Evolutionary conservation across 2,797 vertebrate genomes (phyloP), one percentile per base, ranked within the genome.

Genomic region (Mus spretus): DNA sequence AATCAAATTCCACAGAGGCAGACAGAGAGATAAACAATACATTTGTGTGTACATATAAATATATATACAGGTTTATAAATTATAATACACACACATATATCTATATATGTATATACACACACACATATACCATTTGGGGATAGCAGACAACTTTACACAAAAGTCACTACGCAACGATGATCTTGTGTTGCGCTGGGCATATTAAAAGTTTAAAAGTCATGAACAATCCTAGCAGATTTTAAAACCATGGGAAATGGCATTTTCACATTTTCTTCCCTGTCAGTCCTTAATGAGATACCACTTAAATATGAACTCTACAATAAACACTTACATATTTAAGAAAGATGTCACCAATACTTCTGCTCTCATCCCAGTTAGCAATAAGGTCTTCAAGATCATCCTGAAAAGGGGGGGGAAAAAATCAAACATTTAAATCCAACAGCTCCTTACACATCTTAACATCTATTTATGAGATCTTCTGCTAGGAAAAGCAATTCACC

Each of bases 361-460:
- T 99, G 97, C 98, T 99, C 96, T 99, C 99, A 79, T 99, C 99
- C 99, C 99, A 99, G 89, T 99, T 99, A 90, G 99, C 98, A 98
- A 99, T 99, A 90, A 99, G 99, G 89, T 99, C 99, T 98, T 99
- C 99, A 55, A 99, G 99, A 96, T 99, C 99, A 96, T 98, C 98
- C 99, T 99, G 97, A 77, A 37, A 72, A 37, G 2, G 22, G n/a
- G 3, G n/a, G 10, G 22, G 19, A 11, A 37, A 3, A 93, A 81
- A 94, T 8, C 2, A 44, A 93, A 91, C 55, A 88, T 59, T 86
- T 59, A 9, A 81, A 70, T 37, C 61, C 78, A n/a, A 91, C 26
- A 83, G 77, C 22, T 31, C 47, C 28, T 87, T 91, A 65, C 37
- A 79, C 10, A 90, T 75, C 28, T 93, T 93, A 86, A 85, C 82